Conservation (phyloP, 2,113 vertebrate genomes). For the Urocynchramus pylzowi region DNA sequence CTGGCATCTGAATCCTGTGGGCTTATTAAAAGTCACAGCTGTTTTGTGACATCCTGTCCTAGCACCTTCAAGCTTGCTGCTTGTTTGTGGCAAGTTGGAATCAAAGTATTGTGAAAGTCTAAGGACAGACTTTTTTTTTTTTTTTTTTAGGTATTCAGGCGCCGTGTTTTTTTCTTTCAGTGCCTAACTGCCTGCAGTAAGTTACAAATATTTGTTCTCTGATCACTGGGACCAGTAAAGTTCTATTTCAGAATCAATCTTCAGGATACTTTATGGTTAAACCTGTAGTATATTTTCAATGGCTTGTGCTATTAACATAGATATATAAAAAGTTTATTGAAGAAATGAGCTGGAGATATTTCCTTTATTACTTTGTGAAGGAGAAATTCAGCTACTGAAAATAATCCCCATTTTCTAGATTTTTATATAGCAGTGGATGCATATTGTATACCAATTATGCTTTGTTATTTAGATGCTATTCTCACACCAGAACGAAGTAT, state of each 20-base stretch:
- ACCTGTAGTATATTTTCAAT: constrained; percentile 3
- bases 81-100: background rate
- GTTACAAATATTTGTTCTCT: background rate
- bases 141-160: background rate
- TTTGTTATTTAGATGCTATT: constrained; percentile 31
- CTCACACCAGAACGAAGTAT: constrained; percentile 55
- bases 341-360: background rate
- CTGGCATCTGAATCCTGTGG: background rate
- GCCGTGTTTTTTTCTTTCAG: background rate
- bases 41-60: background rate
- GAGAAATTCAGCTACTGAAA: constrained; percentile 16
- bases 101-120: constrained; percentile 5
- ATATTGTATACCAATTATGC: background rate
- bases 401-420: background rate
- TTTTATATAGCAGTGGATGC: background rate
- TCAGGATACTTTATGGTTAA: background rate
- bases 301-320: background rate
- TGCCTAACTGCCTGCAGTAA: background rate
- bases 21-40: background rate
- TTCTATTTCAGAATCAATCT: constrained; percentile 25
- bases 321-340: background rate
- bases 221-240: constrained; percentile 55
- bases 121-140: background rate
- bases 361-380: background rate
- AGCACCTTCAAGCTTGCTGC: background rate